phyloP scores from a whole-genome alignment of 2,888 invertebrate species.

The Drosophila affinis region DNA sequence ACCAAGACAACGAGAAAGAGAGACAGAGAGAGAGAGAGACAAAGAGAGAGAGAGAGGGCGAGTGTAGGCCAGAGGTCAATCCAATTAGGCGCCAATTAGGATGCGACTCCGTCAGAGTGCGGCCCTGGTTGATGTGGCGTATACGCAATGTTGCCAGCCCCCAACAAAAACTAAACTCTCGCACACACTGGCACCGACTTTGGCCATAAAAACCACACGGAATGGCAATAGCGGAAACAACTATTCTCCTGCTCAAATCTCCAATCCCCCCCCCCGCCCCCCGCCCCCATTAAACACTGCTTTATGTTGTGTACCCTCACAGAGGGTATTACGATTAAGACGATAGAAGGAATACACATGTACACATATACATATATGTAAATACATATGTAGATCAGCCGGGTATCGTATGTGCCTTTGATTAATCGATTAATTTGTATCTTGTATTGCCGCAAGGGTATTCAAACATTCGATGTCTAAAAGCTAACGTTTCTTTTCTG shows the following conservation, averaged over 20 bases:
- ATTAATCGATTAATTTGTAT: too few relatives aligned
- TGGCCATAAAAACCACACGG: conserved; percentile 45
- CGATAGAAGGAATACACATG: too few relatives aligned
- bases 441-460: neutral
- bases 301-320: conserved; percentile 26
- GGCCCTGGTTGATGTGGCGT: conserved; percentile 46
- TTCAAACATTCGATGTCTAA: neutral
- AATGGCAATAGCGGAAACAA: conserved; percentile 27
- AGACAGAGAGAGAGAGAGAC: too few relatives aligned
- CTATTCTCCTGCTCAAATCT: conserved; percentile 30
- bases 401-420: too few relatives aligned
- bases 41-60: too few relatives aligned
- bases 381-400: too few relatives aligned
- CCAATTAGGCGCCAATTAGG: conserved; percentile 58
- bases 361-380: too few relatives aligned
- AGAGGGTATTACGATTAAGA: neutral
- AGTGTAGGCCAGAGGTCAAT: conserved; percentile 29
- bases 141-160: conserved; percentile 55
- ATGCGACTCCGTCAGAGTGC: neutral
- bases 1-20: accelerated
- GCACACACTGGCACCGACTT: conserved; percentile 5
- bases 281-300: conserved; percentile 49
- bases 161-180: conserved; percentile 40
- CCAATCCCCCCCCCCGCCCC: neutral
- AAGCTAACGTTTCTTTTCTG: conserved; percentile 5